Conservation (phyloP, 2,113 vertebrate species). For the Leptosomus discolor region DNA sequence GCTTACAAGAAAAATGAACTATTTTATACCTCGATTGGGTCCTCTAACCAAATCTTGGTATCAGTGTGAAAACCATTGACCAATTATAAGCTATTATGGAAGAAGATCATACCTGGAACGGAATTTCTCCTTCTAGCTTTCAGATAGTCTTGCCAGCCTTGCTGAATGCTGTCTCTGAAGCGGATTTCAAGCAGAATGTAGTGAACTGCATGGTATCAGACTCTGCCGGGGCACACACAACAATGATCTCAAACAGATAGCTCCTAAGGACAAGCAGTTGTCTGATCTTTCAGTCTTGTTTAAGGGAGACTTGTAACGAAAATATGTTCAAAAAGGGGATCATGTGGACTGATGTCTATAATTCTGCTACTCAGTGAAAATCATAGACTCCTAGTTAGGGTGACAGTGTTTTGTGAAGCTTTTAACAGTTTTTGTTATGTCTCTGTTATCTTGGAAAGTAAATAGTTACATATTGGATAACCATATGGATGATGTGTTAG, state of each 20-base stretch:
- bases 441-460: constrained; percentile 11
- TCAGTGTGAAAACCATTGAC: not conserved
- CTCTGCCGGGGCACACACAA: not conserved
- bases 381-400: not conserved
- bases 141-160: not conserved
- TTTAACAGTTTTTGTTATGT: not conserved
- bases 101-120: not conserved
- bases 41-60: not conserved
- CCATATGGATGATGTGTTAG: constrained; percentile 47
- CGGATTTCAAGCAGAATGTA: not conserved
- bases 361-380: not conserved
- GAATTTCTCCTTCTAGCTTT: not conserved
- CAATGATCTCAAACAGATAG: not conserved
- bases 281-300: not conserved
- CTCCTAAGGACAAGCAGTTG: not conserved
- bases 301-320: not conserved
- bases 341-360: not conserved
- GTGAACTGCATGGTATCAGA: not conserved
- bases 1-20: not conserved
- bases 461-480: constrained; percentile 56
- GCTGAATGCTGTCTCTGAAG: not conserved
- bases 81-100: not conserved
- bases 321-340: not conserved
- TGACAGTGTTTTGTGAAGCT: not conserved
- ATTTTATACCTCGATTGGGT: not conserved